Percentiles rank a stretch among this genome's conserved stretches.
These are phyloP conservation scores for Amblyjoppa fuscipennis DNA, from an alignment of 2,888 invertebrate species.

Conservation along the genomic window DNA sequence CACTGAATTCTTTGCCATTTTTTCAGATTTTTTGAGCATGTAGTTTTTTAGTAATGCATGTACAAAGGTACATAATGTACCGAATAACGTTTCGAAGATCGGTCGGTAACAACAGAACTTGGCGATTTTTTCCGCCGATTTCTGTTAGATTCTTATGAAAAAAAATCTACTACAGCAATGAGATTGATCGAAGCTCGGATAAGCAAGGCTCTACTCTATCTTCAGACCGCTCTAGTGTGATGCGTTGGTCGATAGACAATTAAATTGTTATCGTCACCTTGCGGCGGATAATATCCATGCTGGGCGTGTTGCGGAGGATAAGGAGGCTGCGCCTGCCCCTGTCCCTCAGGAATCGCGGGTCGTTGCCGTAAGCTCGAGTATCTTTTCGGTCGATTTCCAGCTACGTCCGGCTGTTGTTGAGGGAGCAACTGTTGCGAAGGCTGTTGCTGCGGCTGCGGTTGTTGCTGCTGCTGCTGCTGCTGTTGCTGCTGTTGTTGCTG, in stretches of 20 bases:
- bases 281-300: slow-evolving; percentile 82
- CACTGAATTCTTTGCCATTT: no score
- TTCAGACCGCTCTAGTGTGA: not conserved
- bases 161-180: no score
- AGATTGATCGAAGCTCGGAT: not conserved
- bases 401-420: slow-evolving; percentile 78
- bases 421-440: slow-evolving; percentile 67
- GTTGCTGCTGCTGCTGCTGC: slow-evolving; percentile 76
- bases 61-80: no score
- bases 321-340: slow-evolving; percentile 69
- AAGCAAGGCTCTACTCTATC: not conserved
- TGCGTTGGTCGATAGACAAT: slow-evolving; percentile 31
- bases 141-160: no score
- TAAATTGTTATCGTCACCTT: slow-evolving; percentile 75
- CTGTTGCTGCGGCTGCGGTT: slow-evolving; percentile 71
- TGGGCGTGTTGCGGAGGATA: slow-evolving; percentile 76
- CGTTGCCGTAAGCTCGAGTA: slow-evolving; percentile 90
- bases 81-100: not conserved
- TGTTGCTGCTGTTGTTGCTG: slow-evolving; percentile 81
- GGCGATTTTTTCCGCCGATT: no score
- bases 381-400: slow-evolving; percentile 87
- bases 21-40: no score
- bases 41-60: no score
- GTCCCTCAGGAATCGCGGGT: slow-evolving; percentile 82
- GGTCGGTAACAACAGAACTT: no score